Conservation (phyloP, 1,140 invertebrate species). For the Zelostemma sp. region DNA sequence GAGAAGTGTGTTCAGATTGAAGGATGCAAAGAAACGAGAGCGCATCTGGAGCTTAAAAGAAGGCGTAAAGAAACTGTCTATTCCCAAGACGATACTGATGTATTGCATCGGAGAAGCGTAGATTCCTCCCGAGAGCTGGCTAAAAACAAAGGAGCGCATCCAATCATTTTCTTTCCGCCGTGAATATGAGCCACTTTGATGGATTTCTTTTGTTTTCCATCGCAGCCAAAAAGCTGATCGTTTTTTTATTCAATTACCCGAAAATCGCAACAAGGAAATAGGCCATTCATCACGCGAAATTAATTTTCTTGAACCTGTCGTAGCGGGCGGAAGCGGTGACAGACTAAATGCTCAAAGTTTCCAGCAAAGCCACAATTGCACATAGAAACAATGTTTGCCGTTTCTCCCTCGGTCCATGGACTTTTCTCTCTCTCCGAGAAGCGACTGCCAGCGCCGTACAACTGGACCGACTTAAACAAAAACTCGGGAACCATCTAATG, state of each 20-base stretch:
- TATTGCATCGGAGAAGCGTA: conserved; percentile 29
- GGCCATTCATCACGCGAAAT: conserved; percentile 42
- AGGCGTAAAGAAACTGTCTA: conserved; percentile 7
- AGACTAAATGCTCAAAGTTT: conserved; percentile 53
- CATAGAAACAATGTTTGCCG: conserved; percentile 51
- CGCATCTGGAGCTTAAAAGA: conserved; percentile 1
- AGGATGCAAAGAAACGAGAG: conserved; percentile 17
- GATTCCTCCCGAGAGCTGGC: conserved; percentile 9
- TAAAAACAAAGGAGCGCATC: conserved; percentile 16
- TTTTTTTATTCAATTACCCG: conserved; percentile 15
- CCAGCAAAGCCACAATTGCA: conserved; percentile 49
- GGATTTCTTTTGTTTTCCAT: too few species aligned
- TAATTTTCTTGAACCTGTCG: conserved; percentile 46
- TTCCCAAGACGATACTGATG: conserved; percentile 38
- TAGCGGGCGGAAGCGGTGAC: conserved; percentile 44
- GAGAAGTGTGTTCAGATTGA: conserved; percentile 26
- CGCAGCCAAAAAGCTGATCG: too few species aligned
- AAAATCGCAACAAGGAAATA: conserved; percentile 12
- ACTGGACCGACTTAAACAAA: conserved; percentile 45
- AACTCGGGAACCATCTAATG: conserved; percentile 50
- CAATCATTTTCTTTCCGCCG: background rate
- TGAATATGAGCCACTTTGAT: conserved; percentile 1
- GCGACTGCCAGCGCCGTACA: conserved; percentile 20
- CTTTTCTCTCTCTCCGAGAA: conserved; percentile 16
- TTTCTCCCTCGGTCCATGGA: conserved; percentile 26